These are phyloP conservation scores for Gavia stellata DNA, from an alignment of 2,113 vertebrate genomes.

Conservation along the genomic window DNA sequence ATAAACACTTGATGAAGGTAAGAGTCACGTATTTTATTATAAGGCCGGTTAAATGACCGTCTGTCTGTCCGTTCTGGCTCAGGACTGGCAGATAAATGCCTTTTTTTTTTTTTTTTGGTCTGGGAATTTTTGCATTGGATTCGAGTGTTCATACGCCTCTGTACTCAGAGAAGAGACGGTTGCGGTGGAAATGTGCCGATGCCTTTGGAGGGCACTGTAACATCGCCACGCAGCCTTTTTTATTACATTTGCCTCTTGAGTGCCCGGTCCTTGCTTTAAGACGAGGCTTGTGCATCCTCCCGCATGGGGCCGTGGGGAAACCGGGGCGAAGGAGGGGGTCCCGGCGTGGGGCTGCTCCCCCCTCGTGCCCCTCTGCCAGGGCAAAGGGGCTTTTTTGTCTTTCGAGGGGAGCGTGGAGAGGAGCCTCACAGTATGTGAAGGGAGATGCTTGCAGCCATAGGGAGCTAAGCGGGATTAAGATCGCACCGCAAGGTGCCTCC, in stretches of 20 bases:
- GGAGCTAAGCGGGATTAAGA: neutral
- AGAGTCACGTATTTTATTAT: neutral
- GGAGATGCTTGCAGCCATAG: neutral
- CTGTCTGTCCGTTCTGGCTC: neutral
- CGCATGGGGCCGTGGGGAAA: neutral
- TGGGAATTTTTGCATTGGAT: neutral
- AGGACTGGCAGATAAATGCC: neutral
- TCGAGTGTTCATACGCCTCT: accelerated
- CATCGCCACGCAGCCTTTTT: neutral
- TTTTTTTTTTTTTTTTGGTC: too few species aligned
- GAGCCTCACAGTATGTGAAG: neutral
- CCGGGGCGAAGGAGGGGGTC: neutral
- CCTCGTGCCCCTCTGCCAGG: too few species aligned
- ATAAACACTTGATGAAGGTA: slow-evolving; percentile 99
- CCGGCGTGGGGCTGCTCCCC: neutral
- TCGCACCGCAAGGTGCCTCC: neutral
- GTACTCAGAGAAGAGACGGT: neutral
- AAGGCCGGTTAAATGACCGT: accelerated
- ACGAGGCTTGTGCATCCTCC: neutral
- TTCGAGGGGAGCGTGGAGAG: accelerated
- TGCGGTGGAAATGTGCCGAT: neutral
- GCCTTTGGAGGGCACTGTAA: slow-evolving; percentile 35
- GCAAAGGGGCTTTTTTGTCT: neutral
- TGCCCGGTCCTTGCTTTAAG: neutral
- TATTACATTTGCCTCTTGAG: neutral